Conservation (phyloP, 1,140 invertebrate genomes). For the Brachionus plicatilis region DNA sequence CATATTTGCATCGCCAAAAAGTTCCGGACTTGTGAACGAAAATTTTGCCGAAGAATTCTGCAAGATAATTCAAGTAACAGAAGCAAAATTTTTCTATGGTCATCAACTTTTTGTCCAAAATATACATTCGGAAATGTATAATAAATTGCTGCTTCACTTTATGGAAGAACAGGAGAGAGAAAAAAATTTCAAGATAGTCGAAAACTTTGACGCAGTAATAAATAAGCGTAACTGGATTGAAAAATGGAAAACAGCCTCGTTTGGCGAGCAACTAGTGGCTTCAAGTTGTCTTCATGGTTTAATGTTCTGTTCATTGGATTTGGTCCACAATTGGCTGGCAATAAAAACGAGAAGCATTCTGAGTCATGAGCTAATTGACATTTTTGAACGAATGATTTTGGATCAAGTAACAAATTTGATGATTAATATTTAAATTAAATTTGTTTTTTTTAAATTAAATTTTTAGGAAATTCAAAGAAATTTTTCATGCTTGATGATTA, state of each 20-base stretch:
- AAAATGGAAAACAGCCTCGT: not conserved
- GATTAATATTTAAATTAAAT: not conserved
- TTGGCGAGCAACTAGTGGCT: constrained; percentile 24
- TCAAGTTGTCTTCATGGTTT: constrained; percentile 30
- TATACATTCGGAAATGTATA: constrained; percentile 40
- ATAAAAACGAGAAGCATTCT: not conserved
- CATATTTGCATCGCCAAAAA: constrained; percentile 31
- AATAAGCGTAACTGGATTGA: constrained; percentile 21
- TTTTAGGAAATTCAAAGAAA: constrained; percentile 2
- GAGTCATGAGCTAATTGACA: not conserved
- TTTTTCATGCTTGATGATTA: constrained; percentile 29
- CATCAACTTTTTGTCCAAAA: constrained; percentile 39
- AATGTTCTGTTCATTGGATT: constrained; percentile 5
- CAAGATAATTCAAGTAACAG: constrained; percentile 34
- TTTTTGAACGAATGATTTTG: constrained; percentile 29
- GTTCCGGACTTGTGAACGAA: constrained; percentile 26
- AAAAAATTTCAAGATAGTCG: constrained; percentile 25
- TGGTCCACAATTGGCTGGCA: not conserved
- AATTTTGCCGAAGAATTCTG: constrained; percentile 40
- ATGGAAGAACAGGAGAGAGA: constrained; percentile 6
- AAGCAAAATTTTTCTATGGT: constrained; percentile 39
- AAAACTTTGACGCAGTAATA: constrained; percentile 15
- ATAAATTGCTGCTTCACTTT: constrained; percentile 16
- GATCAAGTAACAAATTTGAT: constrained; percentile 1
- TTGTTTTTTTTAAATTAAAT: not conserved